Base-by-base conservation (phyloP, 2,888 invertebrate genomes). In the Oasisia sp. region DNA sequence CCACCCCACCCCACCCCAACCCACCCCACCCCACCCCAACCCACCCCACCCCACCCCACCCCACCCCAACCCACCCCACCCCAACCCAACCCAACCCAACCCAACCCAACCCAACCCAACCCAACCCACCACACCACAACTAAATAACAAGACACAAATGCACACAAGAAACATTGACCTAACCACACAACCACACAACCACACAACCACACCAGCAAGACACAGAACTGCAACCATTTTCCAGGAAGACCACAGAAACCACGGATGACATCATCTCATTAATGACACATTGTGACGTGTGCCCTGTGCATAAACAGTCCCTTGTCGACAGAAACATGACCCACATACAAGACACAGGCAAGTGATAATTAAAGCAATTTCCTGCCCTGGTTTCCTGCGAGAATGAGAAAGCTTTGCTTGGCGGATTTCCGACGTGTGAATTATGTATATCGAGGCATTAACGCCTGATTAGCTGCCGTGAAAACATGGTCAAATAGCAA, bases 351-450 rank as follows among this genome's bases (percentile, higher is more conserved):
- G 74, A 74, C 14, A 74, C 74, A 14, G n/a, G 74, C 74, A 74
- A 74, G 74, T 74, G 74, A 74, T 74, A 74, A 74, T 74, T 74
- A 74, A 74, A 74, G 74, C 74, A 74, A 74, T 74, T 74, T 74
- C 74, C 74, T 74, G n/a, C 74, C 27, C 74, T n/a, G 74, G 74
- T 74, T 74, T 74, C 74, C 74, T 14, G 19, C 7, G 19, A 27
- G 74, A 74, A 27, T 27, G n/a, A 27, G 5, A 74, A 74, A 27
- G 74, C 7, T 74, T 27, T 27, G 27, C 74, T 5, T n/a, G 14
- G 74, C 27, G 74, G 27, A 74, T 74, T 74, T 74, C 74, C 74
- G 19, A n/a, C 27, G 27, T 27, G 19, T 74, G 19, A 74, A 74
- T 74, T 74, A 74, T 74, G 74, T n/a, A 74, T 74, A 27, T 5